Percentiles rank a stretch among this genome's conserved stretches.
Evolutionary conservation across 2,113 vertebrate genomes (phyloP).

Genomic region (Crotalus tigris): DNA sequence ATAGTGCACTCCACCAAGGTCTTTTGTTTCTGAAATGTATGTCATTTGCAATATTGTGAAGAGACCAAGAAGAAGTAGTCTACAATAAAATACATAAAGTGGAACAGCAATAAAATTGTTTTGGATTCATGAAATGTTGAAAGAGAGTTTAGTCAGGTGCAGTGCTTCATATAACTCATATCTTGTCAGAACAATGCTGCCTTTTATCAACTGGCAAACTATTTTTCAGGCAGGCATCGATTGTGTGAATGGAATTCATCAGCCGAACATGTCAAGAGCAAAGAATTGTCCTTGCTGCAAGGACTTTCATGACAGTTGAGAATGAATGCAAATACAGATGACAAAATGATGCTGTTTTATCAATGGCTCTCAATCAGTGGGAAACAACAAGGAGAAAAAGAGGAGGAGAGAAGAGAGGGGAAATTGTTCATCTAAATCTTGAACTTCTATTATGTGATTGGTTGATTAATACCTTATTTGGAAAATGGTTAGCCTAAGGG

Average conservation of each 20-base stretch:
- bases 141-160: not conserved
- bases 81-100: conserved; percentile 5
- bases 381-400: not conserved
- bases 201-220: conserved; percentile 8
- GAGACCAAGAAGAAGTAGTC: not conserved
- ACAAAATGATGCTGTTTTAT: not conserved
- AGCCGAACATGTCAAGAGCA: not conserved
- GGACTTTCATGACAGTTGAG: not conserved
- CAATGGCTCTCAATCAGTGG: not conserved
- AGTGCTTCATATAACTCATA: not conserved
- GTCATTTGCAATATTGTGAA: conserved; percentile 4
- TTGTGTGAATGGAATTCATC: not conserved
- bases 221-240: conserved; percentile 12
- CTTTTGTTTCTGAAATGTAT: not conserved
- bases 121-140: not conserved
- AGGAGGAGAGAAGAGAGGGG: not conserved
- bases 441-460: not conserved
- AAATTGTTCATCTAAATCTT: not conserved
- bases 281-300: not conserved
- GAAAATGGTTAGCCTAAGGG: not conserved
- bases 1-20: not conserved
- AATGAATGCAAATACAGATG: not conserved
- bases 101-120: not conserved
- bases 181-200: not conserved
- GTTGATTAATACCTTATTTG: not conserved